phyloP scores from a whole-genome alignment of 2,888 invertebrate species.

The Exocentrus adspersus region DNA sequence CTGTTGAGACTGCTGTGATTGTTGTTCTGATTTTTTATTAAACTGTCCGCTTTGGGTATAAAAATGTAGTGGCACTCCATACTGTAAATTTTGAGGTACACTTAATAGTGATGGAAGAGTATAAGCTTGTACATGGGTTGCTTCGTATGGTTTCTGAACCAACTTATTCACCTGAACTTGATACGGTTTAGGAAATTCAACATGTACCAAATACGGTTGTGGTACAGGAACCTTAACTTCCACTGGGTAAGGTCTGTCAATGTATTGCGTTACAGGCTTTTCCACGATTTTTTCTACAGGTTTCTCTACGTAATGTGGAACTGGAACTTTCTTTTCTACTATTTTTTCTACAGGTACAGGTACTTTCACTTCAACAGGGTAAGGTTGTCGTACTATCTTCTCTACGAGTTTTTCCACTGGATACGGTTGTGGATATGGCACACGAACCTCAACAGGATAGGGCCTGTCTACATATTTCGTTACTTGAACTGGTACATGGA shows the following conservation, averaged over 20 bases:
- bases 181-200: slow-evolving; percentile 35
- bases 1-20: slow-evolving; percentile 37
- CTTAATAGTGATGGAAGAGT: background rate
- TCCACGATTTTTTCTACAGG: slow-evolving; percentile 62
- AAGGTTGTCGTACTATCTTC: slow-evolving; percentile 53
- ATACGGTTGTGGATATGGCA: slow-evolving; percentile 61
- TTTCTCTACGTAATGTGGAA: slow-evolving; percentile 66
- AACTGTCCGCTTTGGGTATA: slow-evolving; percentile 3
- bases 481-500: slow-evolving; percentile 66
- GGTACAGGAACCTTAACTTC: slow-evolving; percentile 44
- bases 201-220: slow-evolving; percentile 38
- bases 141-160: slow-evolving; percentile 1
- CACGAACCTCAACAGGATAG: slow-evolving; percentile 55
- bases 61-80: background rate
- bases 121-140: slow-evolving; percentile 2
- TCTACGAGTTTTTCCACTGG: slow-evolving; percentile 51
- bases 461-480: slow-evolving; percentile 67
- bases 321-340: slow-evolving; percentile 68
- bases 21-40: slow-evolving; percentile 32
- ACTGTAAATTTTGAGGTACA: slow-evolving; percentile 4
- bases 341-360: slow-evolving; percentile 67
- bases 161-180: slow-evolving; percentile 21
- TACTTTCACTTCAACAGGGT: slow-evolving; percentile 63
- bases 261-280: slow-evolving; percentile 50
- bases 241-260: slow-evolving; percentile 47